phyloP scores from a whole-genome alignment of 2,113 vertebrate genomes.

The Phalacrocorax carbo region DNA sequence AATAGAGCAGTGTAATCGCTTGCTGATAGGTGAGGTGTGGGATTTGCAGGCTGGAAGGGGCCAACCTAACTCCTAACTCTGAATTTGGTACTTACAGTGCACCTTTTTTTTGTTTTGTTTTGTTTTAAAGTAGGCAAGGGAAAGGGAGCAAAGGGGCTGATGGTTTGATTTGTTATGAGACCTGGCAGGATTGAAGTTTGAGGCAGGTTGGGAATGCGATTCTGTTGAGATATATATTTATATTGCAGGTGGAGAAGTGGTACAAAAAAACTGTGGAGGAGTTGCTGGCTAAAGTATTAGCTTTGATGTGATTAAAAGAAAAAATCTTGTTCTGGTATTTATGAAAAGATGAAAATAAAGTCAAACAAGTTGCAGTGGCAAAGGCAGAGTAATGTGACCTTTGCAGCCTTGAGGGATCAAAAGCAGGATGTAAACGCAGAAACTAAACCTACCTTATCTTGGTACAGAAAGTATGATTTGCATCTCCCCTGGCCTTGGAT shows the following conservation, averaged over 20 bases:
- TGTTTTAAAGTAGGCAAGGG: not conserved
- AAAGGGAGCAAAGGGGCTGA: not conserved
- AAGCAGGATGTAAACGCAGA: slow-evolving; percentile 3
- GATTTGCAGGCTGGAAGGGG: not conserved
- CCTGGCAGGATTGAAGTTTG: not conserved
- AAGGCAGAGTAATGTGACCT: not conserved
- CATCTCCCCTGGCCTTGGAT: not conserved
- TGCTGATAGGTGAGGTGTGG: not conserved
- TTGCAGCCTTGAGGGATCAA: not conserved
- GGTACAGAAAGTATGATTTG: not conserved
- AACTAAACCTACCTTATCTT: not conserved
- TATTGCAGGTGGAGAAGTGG: not conserved
- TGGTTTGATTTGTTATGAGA: not conserved
- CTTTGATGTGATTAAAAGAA: not conserved
- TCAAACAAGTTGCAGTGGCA: not conserved
- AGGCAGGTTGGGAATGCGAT: not conserved
- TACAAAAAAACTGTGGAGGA: not conserved
- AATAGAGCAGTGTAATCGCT: too few relatives aligned
- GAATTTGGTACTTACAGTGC: not conserved
- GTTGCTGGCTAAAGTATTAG: not conserved
- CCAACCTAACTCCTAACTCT: not conserved
- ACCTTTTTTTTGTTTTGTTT: not conserved
- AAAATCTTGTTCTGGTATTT: not conserved
- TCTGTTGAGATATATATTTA: not conserved
- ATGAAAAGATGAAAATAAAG: not conserved